These are phyloP conservation scores for Dendrocincla tyrannina DNA, from an alignment of 2,797 vertebrate genomes.

Conservation along the genomic window DNA sequence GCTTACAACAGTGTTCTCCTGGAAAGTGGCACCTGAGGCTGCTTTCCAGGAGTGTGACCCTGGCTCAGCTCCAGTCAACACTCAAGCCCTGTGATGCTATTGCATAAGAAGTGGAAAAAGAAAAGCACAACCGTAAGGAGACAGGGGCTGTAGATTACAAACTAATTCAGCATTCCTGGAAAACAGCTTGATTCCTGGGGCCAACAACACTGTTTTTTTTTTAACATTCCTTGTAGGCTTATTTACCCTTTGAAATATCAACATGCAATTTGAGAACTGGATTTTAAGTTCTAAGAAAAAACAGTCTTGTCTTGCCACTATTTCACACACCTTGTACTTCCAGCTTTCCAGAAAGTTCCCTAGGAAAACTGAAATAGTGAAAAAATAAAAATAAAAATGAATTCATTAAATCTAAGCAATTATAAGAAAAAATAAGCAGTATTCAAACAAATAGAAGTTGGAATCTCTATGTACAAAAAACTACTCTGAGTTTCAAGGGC, in stretches of 20 bases:
- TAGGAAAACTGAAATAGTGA: not conserved
- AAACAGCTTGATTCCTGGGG: not conserved
- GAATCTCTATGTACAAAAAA: not conserved
- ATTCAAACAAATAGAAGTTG: not conserved
- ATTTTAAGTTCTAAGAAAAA: not conserved
- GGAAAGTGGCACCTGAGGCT: not conserved
- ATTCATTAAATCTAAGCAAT: not conserved
- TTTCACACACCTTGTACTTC: not conserved
- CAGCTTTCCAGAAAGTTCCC: not conserved
- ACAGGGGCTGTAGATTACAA: not conserved
- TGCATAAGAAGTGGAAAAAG: not conserved
- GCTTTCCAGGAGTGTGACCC: not conserved
- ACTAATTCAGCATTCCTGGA: slow-evolving; percentile 3
- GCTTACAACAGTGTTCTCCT: not conserved
- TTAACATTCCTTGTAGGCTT: not conserved
- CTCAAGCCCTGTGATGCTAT: not conserved
- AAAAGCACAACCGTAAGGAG: not conserved
- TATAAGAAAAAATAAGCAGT: not conserved
- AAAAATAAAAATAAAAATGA: not conserved
- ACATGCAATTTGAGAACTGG: not conserved
- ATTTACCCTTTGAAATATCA: not conserved
- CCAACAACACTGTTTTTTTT: not conserved
- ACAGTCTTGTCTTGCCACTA: not conserved
- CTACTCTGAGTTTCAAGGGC: not conserved
- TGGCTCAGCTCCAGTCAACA: not conserved